Percentiles rank a stretch among this genome's conserved stretches.
phyloP scores from a whole-genome alignment of 2,888 invertebrate species.

The Acronicta psi region DNA sequence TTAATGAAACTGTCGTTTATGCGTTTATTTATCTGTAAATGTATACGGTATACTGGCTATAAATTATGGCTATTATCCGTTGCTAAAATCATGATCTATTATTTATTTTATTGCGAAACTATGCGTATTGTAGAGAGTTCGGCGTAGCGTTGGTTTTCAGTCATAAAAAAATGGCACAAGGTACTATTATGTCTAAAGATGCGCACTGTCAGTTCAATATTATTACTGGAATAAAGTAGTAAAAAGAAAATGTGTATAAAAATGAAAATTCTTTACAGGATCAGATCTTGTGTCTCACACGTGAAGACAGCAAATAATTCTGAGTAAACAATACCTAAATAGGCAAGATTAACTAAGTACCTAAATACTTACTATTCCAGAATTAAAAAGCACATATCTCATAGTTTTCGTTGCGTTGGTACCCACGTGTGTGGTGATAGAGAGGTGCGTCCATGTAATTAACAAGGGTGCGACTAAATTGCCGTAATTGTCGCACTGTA shows the following conservation, averaged over 20 bases:
- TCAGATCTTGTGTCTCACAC: no score
- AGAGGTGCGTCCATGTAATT: slow-evolving; percentile 73
- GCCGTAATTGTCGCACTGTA: slow-evolving; percentile 70
- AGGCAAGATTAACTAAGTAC: no score
- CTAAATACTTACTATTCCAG: not conserved
- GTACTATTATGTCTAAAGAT: not conserved
- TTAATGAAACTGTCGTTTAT: slow-evolving; percentile 39
- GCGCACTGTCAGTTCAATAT: not conserved
- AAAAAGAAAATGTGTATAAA: no score
- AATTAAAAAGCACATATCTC: slow-evolving; percentile 8
- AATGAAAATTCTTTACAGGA: no score
- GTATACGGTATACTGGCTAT: no score
- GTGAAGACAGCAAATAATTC: no score
- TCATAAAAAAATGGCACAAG: slow-evolving; percentile 1
- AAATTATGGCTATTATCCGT: not conserved
- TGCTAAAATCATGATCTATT: not conserved
- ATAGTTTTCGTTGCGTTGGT: slow-evolving; percentile 28
- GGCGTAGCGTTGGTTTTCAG: not conserved
- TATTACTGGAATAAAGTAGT: no score
- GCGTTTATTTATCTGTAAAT: slow-evolving; percentile 12
- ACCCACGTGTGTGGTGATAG: slow-evolving; percentile 39
- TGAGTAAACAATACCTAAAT: no score
- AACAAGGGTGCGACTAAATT: slow-evolving; percentile 78
- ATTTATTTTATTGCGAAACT: not conserved
- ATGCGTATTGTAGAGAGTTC: not conserved